phyloP scores from a whole-genome alignment of 2,888 invertebrate species.

The Mesorhabditis spiculigera region DNA sequence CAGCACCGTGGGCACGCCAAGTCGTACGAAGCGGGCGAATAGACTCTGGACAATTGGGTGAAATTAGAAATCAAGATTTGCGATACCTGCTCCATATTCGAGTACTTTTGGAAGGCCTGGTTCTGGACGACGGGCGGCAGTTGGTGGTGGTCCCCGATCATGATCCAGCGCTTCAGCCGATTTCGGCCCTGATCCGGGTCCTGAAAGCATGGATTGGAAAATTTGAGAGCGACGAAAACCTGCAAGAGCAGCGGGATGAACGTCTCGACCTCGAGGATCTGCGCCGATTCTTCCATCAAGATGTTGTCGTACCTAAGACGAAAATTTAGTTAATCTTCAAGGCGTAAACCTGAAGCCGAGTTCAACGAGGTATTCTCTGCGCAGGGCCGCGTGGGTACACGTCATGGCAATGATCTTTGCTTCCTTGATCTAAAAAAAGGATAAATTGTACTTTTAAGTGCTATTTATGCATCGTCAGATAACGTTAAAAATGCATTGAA shows the following conservation, averaged over 20 bases:
- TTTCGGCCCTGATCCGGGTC: constrained; percentile 94
- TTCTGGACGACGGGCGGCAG: constrained; percentile 98
- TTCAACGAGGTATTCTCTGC: constrained; percentile 84
- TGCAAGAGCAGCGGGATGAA: constrained; percentile 97
- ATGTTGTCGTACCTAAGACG: constrained; percentile 77
- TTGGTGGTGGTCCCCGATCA: constrained; percentile 99
- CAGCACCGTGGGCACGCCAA: constrained; percentile 94
- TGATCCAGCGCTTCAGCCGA: constrained; percentile 95
- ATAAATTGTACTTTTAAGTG: not conserved
- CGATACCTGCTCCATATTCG: constrained; percentile 93
- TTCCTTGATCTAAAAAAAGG: constrained; percentile 66
- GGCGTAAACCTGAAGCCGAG: constrained; percentile 69
- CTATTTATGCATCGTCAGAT: not conserved
- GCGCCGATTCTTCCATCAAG: constrained; percentile 97
- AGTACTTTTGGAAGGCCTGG: constrained; percentile 99
- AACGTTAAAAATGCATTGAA: not conserved
- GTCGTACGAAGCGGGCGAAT: constrained; percentile 88
- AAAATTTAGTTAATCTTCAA: not conserved
- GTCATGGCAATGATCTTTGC: constrained; percentile 99
- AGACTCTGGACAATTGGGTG: constrained; percentile 66
- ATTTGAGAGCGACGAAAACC: constrained; percentile 40
- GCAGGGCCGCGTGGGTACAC: constrained; percentile 96
- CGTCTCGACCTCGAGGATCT: constrained; percentile 97
- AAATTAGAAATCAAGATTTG: not conserved
- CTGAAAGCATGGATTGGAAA: constrained; percentile 47